Evolutionary conservation across 2,113 vertebrate species (phyloP).

Genomic region (Donacobius atricapilla): DNA sequence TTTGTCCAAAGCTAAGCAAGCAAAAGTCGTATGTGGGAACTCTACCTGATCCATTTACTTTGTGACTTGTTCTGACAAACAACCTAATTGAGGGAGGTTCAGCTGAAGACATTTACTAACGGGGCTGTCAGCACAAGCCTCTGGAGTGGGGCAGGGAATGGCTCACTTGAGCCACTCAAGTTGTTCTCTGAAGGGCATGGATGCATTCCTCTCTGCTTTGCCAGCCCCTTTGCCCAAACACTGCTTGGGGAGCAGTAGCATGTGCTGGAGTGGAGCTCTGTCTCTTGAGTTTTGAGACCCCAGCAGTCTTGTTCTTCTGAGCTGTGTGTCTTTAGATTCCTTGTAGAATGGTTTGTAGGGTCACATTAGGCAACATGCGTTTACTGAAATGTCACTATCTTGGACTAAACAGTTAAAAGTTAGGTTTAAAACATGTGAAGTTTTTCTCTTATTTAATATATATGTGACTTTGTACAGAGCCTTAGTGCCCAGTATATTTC

Average conservation of each 20-base stretch:
- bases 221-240: background rate
- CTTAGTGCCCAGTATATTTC: background rate
- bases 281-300: background rate
- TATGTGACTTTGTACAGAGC: background rate
- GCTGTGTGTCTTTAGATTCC: background rate
- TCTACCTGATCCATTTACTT: slow-evolving; percentile 16
- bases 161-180: background rate
- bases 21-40: background rate
- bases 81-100: slow-evolving; percentile 5
- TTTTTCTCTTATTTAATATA: background rate
- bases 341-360: background rate
- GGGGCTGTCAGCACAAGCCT: background rate
- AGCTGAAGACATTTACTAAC: background rate
- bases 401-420: background rate
- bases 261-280: background rate
- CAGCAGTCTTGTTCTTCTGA: background rate
- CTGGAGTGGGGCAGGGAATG: background rate
- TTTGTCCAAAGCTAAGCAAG: slow-evolving; percentile 53
- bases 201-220: background rate
- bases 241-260: background rate
- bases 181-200: background rate
- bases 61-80: background rate
- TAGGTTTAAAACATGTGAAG: background rate
- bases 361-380: background rate
- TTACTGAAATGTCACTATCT: background rate